phyloP scores from a whole-genome alignment of 2,113 vertebrate species.

The Ceratotherium simum region DNA sequence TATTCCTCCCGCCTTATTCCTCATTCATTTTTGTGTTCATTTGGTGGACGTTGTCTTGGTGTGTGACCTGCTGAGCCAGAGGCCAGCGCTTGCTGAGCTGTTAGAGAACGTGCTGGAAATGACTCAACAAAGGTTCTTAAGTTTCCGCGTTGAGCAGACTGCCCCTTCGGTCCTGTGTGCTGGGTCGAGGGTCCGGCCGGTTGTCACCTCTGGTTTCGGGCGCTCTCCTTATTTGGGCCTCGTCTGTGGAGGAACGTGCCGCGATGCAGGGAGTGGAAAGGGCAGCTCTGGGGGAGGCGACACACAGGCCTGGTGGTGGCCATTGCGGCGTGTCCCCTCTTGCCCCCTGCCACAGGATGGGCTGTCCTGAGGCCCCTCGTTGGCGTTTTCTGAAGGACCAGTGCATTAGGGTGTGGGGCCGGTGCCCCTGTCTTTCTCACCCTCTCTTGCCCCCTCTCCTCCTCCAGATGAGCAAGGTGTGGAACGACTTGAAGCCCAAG shows the following conservation, averaged over 20 bases:
- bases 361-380: too few relatives aligned
- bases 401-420: accelerated
- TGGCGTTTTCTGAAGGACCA: neutral
- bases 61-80: neutral
- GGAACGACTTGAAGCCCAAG: slow-evolving; percentile 96
- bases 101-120: accelerated
- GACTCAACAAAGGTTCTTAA: accelerated
- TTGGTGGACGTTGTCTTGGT: accelerated
- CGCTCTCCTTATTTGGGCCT: neutral
- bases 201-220: neutral
- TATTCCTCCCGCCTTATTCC: accelerated
- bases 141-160: accelerated
- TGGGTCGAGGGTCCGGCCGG: accelerated
- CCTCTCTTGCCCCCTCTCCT: neutral
- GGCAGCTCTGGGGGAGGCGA: neutral
- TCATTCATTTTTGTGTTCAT: accelerated
- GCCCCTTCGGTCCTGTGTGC: neutral
- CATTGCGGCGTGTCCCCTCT: accelerated
- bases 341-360: neutral
- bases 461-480: slow-evolving; percentile 96
- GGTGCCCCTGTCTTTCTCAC: neutral
- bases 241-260: neutral
- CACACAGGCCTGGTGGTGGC: accelerated
- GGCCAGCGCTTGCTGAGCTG: neutral
- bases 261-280: too few relatives aligned